Evolutionary conservation across 2,113 vertebrate species (phyloP).

Genomic region (Phrynosoma blainvillii): DNA sequence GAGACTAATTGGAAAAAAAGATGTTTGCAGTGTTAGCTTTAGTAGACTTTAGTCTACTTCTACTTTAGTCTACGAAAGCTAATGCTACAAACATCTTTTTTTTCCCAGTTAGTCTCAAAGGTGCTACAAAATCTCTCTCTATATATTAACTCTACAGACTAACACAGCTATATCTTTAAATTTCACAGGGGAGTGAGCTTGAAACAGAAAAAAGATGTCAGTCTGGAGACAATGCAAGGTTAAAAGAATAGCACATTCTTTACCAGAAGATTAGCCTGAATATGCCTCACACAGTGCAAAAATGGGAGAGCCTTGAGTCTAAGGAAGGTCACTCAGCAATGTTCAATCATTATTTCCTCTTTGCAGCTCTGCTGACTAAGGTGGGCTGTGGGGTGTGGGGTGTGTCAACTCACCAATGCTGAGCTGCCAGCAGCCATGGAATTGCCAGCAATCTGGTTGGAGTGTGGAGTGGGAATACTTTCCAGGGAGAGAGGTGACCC

Average conservation of each 20-base stretch:
- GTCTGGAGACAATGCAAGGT: background rate
- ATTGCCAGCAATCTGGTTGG: conserved; percentile 10
- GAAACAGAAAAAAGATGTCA: background rate
- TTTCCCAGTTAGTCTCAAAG: no score
- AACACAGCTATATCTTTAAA: no score
- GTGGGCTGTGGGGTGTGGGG: no score
- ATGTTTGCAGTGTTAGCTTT: no score
- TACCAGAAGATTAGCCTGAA: background rate
- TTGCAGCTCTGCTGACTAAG: background rate
- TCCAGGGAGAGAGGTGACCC: conserved; percentile 21
- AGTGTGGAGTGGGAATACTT: conserved; percentile 3
- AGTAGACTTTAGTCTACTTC: no score
- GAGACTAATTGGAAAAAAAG: no score
- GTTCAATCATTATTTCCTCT: background rate
- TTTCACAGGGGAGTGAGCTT: background rate
- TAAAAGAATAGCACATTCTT: background rate
- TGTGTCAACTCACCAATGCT: conserved; percentile 29
- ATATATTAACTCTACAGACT: no score
- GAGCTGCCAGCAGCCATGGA: conserved; percentile 13
- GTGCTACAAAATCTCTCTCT: no score
- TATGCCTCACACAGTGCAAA: background rate
- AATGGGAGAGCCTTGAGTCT: background rate
- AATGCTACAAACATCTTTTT: no score
- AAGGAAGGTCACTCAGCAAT: background rate
- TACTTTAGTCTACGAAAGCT: no score